Base-by-base conservation (phyloP, 1,140 invertebrate genomes). In the Pomacea maculata region DNA sequence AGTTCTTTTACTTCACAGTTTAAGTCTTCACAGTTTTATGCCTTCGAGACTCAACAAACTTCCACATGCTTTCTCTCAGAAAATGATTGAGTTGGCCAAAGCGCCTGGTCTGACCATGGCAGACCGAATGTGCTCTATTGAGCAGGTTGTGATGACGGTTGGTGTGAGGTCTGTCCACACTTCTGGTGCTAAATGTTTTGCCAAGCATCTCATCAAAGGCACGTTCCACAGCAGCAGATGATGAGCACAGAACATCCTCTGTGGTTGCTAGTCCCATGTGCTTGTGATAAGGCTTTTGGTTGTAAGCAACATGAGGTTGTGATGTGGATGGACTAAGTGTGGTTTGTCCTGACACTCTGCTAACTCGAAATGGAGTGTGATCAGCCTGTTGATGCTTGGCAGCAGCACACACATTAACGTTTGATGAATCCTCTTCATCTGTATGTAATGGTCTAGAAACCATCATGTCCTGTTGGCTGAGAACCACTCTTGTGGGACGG, bases 1-100 rank as follows among this genome's bases (percentile, higher is more conserved):
- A 45, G 17, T 25, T 68, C 70, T n/a, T 52, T 78, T 14, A 21
- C 57, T 45, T 29, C 63, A 15, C 57, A n/a, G 10, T 73, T 57
- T 25, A 17, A 34, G 52, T 45, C 45, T 65, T 78, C 67, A 67
- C 77, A 45, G 74, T 57, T 64, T 54, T 15, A 52, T 52, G 12
- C 75, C 80, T 73, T 12, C 45, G 57, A 21, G 80, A 63, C 14
- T 78, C 71, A 25, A 81, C 54, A 8, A 74, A 14, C 57, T 78
- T 55, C 52, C 65, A 77, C 76, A 75, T 77, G 61, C 74, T 70
- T 63, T 80, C 55, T 57, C 75, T 75, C 75, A 78, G 70, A 34
- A 75, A 71, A 61, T 14, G 54, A 57, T 77, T 80, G 52, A 82
- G 75, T 25, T 76, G 70, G 55, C 77, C 75, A 65, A 76, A 82